Evolutionary conservation across 2,797 vertebrate genomes (phyloP), one percentile per base, ranked within the genome.

Genomic region (Gallinago stenura): DNA sequence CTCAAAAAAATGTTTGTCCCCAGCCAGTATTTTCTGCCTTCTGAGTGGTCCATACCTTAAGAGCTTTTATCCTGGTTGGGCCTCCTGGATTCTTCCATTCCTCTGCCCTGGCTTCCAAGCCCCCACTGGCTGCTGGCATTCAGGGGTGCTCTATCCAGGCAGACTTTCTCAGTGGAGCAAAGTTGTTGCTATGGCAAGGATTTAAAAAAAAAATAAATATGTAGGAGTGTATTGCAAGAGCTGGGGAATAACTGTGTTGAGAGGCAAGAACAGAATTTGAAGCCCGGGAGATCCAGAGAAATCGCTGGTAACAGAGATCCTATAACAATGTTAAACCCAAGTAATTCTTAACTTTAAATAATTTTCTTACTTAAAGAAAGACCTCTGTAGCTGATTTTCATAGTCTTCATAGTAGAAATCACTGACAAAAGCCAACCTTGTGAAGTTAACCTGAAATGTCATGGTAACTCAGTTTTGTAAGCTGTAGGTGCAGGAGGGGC

Each of bases 101-200:
- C 28, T 33, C 10, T 77, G 21, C 25, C 7, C 12, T 5, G 2
- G 0, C 8, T 39, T 72, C 9, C 11, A 3, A 50, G 22, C 12
- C 76, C 14, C 15, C 15, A 15, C 21, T 69, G 45, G 6, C 45
- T 64, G 39, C 39, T 69, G 50, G 9, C 33, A 30, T 41, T 70
- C 66, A 41, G 13, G 33, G 24, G 12, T 77, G 37, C 41, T 9
- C 5, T 39, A 45, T 6, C 15, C 25, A 54, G 25, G 16, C 26
- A 62, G 26, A 50, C 31, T 72, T 77, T 68, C 26, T 84, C 54
- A 81, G 25, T 8, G 16, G 21, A 30, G 28, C 25, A 60, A 45
- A 91, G 50, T 28, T 88, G 51, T 84, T 84, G 26, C 25, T 69
- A 6, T n/a, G 21, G 60, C 9, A 87, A 56, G 51, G 41, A 48